Evolutionary conservation across 2,888 invertebrate genomes (phyloP).

Genomic region (Xylophagus ater): DNA sequence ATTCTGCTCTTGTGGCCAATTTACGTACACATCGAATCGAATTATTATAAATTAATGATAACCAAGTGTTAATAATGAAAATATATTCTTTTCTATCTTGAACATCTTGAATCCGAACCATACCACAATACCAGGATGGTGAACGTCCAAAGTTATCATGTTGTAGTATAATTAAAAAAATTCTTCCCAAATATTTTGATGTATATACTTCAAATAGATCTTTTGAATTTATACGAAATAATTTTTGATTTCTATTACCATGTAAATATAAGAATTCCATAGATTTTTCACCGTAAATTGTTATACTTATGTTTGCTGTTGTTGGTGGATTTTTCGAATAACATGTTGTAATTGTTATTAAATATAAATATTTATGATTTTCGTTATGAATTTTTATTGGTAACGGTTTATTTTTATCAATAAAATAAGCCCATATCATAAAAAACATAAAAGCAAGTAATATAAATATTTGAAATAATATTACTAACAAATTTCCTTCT

Average conservation of each 20-base stretch:
- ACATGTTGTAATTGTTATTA: slow-evolving; percentile 22
- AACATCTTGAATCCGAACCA: slow-evolving; percentile 20
- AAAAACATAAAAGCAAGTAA: neutral
- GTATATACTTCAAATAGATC: slow-evolving; percentile 9
- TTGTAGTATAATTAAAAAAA: slow-evolving; percentile 15
- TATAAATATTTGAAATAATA: neutral
- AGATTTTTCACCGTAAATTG: slow-evolving; percentile 15
- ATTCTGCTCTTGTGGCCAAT: slow-evolving; percentile 3
- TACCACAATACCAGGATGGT: slow-evolving; percentile 25
- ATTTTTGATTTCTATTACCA: neutral
- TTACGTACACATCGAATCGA: too few species aligned
- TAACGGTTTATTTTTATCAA: slow-evolving; percentile 5
- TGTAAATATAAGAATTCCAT: neutral
- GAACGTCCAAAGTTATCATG: slow-evolving; percentile 24
- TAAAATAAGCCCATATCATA: slow-evolving; percentile 8
- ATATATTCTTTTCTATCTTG: slow-evolving; percentile 11
- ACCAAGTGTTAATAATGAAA: slow-evolving; percentile 20
- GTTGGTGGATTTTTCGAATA: slow-evolving; percentile 20
- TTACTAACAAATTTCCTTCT: neutral
- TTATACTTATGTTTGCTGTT: slow-evolving; percentile 21
- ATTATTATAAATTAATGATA: slow-evolving; percentile 11
- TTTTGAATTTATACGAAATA: slow-evolving; percentile 7
- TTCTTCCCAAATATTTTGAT: slow-evolving; percentile 9
- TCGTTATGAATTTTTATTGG: slow-evolving; percentile 1
- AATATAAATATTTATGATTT: slow-evolving; percentile 14